Evolutionary conservation across 92 coral and sea anemone genomes (phyloP).

Genomic region (Pocillopora meandrina): DNA sequence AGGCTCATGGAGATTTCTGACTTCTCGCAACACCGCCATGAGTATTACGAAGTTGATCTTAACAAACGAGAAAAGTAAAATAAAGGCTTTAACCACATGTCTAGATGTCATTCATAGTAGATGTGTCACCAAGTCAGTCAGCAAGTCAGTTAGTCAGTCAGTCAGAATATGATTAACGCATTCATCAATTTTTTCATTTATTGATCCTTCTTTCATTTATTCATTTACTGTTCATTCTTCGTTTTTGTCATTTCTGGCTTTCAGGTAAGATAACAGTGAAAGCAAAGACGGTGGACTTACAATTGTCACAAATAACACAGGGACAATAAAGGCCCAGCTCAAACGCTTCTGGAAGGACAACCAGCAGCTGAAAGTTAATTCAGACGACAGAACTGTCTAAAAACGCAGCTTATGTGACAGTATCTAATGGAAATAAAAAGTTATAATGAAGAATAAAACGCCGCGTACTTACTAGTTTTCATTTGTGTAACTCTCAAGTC

Average conservation of each 20-base stretch:
- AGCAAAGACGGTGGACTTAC: conserved; percentile 37
- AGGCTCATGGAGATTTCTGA: conserved; percentile 23
- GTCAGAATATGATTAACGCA: conserved; percentile 9
- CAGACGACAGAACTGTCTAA: neutral
- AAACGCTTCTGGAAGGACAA: conserved; percentile 64
- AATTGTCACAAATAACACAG: conserved; percentile 62
- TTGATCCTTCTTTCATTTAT: neutral
- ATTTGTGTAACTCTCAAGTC: conserved; percentile 59
- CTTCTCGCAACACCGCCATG: conserved; percentile 32
- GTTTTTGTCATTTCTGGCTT: too few species aligned
- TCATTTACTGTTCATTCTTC: conserved; percentile 11
- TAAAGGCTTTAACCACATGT: neutral
- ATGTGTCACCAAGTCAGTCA: conserved; percentile 25
- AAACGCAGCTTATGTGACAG: neutral
- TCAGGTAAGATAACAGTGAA: too few species aligned
- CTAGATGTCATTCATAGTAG: neutral
- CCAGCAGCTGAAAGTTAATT: conserved; percentile 64
- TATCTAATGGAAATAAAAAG: neutral
- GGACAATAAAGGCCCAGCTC: conserved; percentile 79
- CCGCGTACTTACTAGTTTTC: conserved; percentile 59
- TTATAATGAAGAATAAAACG: too few species aligned
- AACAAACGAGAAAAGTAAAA: neutral
- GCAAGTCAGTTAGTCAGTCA: conserved; percentile 17
- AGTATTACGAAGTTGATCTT: conserved; percentile 29
- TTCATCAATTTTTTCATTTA: too few species aligned